A percentile compares a stretch with the other conserved stretches of the same genome.
phyloP scores from a whole-genome alignment of 1,140 invertebrate species.

The Habropoda laboriosa region DNA sequence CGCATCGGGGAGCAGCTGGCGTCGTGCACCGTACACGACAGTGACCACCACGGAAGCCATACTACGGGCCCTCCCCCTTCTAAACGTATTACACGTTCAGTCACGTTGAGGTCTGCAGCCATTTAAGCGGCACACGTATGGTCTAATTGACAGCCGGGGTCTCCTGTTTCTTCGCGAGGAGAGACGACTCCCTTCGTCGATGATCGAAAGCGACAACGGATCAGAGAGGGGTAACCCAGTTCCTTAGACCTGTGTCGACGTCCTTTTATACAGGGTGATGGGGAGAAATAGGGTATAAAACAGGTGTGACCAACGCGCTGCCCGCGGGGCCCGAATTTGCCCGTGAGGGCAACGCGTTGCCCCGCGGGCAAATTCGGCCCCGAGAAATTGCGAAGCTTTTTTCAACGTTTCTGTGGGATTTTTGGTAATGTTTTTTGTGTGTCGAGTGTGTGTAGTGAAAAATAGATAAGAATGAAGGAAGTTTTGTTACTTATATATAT shows the following conservation, averaged over 20 bases:
- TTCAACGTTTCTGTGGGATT: no score
- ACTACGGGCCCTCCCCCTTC: conserved; percentile 57
- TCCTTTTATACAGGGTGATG: not conserved
- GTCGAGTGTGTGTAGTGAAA: no score
- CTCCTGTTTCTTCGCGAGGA: not conserved
- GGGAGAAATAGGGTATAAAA: no score
- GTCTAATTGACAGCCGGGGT: conserved; percentile 66
- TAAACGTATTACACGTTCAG: conserved; percentile 76
- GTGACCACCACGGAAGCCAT: conserved; percentile 71
- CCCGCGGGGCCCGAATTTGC: no score
- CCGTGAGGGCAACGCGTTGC: no score
- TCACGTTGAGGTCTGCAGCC: conserved; percentile 72
- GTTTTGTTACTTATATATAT: no score
- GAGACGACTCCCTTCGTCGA: not conserved
- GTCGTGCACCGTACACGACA: conserved; percentile 38
- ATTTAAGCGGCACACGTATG: conserved; percentile 60
- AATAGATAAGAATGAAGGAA: no score
- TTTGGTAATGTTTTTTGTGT: no score
- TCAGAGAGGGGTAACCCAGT: conserved; percentile 13
- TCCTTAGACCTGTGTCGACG: not conserved
- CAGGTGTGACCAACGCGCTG: no score
- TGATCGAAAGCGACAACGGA: conserved; percentile 35
- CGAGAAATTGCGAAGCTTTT: no score
- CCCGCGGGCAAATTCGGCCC: no score
- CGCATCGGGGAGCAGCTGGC: conserved; percentile 47